Evolutionary conservation across 1,140 invertebrate species (phyloP).

Genomic region (Uloborus diversus): DNA sequence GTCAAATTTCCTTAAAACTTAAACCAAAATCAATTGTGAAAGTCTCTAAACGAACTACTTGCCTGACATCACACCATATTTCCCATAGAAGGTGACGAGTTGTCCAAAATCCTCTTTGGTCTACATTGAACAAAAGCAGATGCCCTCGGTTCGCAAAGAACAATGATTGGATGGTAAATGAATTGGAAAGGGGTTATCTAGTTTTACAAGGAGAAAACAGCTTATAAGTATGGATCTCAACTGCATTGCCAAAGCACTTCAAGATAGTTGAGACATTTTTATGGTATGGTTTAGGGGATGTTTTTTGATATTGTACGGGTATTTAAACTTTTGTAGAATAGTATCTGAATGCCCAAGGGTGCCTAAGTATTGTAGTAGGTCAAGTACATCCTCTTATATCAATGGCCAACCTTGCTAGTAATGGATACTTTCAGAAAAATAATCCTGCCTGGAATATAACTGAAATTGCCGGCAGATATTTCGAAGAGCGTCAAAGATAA

Average conservation of each 20-base stretch:
- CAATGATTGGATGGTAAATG: slow-evolving; percentile 25
- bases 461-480: not conserved
- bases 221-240: not conserved
- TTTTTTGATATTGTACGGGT: slow-evolving; percentile 32
- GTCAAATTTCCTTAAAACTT: not conserved
- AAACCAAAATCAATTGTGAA: not conserved
- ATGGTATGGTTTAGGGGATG: slow-evolving; percentile 45
- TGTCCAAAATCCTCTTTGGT: not conserved
- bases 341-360: slow-evolving; percentile 16
- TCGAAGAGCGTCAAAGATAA: not conserved
- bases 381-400: not conserved
- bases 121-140: slow-evolving; percentile 17
- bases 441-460: not conserved
- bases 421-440: not conserved
- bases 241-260: not conserved
- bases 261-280: slow-evolving; percentile 6
- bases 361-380: slow-evolving; percentile 2
- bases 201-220: not conserved
- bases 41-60: not conserved
- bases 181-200: slow-evolving; percentile 2
- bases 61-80: not conserved
- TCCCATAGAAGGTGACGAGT: not conserved
- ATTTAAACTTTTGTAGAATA: slow-evolving; percentile 9
- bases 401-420: not conserved
- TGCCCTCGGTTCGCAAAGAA: slow-evolving; percentile 14